These are phyloP conservation scores for Champsocephalus gunnari DNA, from an alignment of 2,797 vertebrate genomes.

Conservation along the genomic window DNA sequence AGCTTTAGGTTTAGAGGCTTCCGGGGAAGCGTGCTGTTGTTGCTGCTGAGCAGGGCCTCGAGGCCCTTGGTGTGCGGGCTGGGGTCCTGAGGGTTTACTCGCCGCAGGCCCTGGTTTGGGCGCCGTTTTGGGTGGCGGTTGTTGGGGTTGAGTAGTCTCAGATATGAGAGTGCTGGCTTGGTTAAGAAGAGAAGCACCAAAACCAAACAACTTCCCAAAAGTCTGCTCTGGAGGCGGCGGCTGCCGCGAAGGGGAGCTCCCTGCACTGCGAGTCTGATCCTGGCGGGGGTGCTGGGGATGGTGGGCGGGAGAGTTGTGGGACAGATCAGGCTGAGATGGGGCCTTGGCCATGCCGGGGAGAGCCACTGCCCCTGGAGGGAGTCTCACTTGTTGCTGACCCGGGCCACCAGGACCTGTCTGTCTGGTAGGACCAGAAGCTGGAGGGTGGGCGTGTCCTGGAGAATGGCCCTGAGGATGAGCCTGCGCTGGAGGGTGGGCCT, in stretches of 20 bases:
- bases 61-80: constrained; percentile 68
- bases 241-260: constrained; percentile 88
- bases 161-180: constrained; percentile 98
- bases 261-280: constrained; percentile 88
- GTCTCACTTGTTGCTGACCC: constrained; percentile 74
- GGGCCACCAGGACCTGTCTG: constrained; percentile 67
- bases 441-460: constrained; percentile 27
- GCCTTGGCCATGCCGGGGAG: constrained; percentile 89
- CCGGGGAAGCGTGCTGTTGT: constrained; percentile 58
- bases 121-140: constrained; percentile 88
- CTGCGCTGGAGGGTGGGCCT: constrained; percentile 43
- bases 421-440: constrained; percentile 64
- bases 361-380: constrained; percentile 76
- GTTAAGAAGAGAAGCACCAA: constrained; percentile 96
- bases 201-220: constrained; percentile 97
- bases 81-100: constrained; percentile 83
- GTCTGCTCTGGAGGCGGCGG: constrained; percentile 91
- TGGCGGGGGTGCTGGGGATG: constrained; percentile 80
- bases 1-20: constrained; percentile 89
- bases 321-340: constrained; percentile 88
- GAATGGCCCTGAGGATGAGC: constrained; percentile 34
- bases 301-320: constrained; percentile 86
- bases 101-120: constrained; percentile 84
- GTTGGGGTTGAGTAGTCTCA: constrained; percentile 88
- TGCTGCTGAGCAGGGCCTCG: constrained; percentile 67